Conservation (phyloP, 2,797 vertebrate genomes). For the Paedocypris micromegethes region DNA sequence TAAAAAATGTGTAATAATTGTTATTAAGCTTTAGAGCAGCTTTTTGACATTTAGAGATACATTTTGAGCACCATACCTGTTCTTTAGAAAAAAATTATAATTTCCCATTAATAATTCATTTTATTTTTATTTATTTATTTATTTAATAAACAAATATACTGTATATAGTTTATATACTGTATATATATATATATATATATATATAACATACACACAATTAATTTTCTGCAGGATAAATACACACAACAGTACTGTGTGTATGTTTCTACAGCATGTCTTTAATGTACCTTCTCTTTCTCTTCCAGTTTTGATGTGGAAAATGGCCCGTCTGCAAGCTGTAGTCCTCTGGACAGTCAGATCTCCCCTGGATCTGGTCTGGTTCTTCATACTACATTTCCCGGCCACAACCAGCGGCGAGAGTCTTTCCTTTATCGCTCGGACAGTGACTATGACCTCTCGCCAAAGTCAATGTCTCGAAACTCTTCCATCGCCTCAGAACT, state of each 20-base stretch:
- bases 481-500: conserved; percentile 94
- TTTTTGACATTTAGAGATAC: too few species aligned
- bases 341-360: conserved; percentile 90
- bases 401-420: conserved; percentile 92
- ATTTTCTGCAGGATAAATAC: too few species aligned
- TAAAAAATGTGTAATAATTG: too few species aligned
- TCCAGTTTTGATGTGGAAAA: conserved; percentile 97
- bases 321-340: conserved; percentile 88
- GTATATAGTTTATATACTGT: too few species aligned
- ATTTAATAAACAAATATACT: too few species aligned
- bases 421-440: conserved; percentile 97
- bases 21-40: too few species aligned
- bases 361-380: conserved; percentile 91
- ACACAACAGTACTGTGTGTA: neutral
- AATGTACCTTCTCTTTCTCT: conserved; percentile 19
- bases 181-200: too few species aligned
- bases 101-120: too few species aligned
- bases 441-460: conserved; percentile 96
- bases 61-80: too few species aligned
- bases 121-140: too few species aligned
- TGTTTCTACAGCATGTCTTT: neutral
- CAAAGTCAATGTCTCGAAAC: conserved; percentile 97
- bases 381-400: conserved; percentile 88
- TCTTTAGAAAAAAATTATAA: too few species aligned
- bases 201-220: too few species aligned